These are phyloP conservation scores for Cygnus olor DNA, from an alignment of 2,797 vertebrate genomes.

Conservation along the genomic window DNA sequence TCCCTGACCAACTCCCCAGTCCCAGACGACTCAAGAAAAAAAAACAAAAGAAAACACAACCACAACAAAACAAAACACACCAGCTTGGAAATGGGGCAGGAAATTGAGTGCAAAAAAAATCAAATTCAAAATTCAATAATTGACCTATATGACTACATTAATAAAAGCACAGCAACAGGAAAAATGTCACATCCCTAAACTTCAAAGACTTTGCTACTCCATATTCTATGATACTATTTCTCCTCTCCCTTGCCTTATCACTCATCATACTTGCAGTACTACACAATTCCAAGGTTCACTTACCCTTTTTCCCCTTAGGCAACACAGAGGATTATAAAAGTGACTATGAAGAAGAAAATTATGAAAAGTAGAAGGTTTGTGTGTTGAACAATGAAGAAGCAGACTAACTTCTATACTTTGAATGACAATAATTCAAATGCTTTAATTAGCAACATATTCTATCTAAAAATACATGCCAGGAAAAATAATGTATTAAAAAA, in stretches of 20 bases:
- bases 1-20: background rate
- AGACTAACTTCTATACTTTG: background rate
- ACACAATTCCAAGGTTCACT: background rate
- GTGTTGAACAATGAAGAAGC: background rate
- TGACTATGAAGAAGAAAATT: background rate
- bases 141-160: background rate
- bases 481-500: slow-evolving; percentile 26
- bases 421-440: background rate
- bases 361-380: background rate
- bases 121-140: no score
- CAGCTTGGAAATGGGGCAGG: accelerated
- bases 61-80: background rate
- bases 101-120: background rate
- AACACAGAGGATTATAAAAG: background rate
- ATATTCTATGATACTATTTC: background rate
- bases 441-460: background rate
- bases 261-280: background rate
- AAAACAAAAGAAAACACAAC: no score
- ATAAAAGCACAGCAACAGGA: background rate
- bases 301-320: background rate
- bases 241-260: background rate
- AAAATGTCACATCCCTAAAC: background rate
- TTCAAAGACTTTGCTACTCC: background rate
- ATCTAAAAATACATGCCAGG: background rate
- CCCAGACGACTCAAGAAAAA: background rate